These are phyloP conservation scores for Alitta virens DNA, from an alignment of 2,888 invertebrate genomes.

Conservation along the genomic window DNA sequence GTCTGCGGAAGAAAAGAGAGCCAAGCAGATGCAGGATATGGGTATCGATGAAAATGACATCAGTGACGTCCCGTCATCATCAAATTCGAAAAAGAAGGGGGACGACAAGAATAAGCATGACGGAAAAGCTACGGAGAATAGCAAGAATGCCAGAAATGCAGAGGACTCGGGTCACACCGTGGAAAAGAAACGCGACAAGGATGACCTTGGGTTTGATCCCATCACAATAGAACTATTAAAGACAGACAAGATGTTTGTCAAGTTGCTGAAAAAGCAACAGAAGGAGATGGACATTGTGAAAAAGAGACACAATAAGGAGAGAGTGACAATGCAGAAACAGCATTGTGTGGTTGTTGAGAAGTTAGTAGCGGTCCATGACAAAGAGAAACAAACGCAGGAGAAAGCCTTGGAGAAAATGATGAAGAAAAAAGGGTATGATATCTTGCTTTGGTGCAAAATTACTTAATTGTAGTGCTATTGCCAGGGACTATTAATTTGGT, in stretches of 20 bases:
- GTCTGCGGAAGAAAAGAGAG: slow-evolving; percentile 63
- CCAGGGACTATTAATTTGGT: too few relatives aligned
- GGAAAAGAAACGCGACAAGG: slow-evolving; percentile 21
- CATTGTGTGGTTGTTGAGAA: slow-evolving; percentile 89
- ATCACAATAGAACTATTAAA: slow-evolving; percentile 51
- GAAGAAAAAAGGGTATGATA: slow-evolving; percentile 67
- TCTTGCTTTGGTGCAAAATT: too few relatives aligned
- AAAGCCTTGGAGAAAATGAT: slow-evolving; percentile 64
- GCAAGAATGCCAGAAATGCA: background rate
- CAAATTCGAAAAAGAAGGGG: slow-evolving; percentile 7
- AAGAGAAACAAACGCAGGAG: slow-evolving; percentile 49
- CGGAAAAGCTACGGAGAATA: background rate
- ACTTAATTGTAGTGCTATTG: too few relatives aligned
- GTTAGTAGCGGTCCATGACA: slow-evolving; percentile 66
- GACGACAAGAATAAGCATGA: background rate
- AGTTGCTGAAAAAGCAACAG: slow-evolving; percentile 90
- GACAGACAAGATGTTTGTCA: slow-evolving; percentile 59
- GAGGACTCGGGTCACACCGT: background rate
- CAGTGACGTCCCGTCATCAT: slow-evolving; percentile 41
- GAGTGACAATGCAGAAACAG: slow-evolving; percentile 77
- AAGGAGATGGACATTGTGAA: slow-evolving; percentile 86
- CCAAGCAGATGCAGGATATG: slow-evolving; percentile 91
- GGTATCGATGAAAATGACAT: slow-evolving; percentile 67
- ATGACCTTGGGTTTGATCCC: slow-evolving; percentile 48
- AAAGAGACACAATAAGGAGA: slow-evolving; percentile 91